Evolutionary conservation across 2,888 invertebrate species (phyloP).

Genomic region (Blastobasis lacticolella): DNA sequence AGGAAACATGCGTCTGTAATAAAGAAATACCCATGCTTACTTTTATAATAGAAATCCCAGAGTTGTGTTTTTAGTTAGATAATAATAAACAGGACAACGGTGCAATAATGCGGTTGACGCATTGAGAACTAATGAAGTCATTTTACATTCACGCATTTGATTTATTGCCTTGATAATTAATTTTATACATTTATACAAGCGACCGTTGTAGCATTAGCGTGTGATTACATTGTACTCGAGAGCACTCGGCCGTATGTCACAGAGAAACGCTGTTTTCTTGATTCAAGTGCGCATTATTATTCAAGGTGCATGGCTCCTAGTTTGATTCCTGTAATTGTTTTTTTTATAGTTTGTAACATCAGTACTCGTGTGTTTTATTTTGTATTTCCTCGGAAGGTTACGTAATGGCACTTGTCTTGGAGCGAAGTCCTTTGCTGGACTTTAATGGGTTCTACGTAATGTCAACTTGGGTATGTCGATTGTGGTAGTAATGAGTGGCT

Average conservation of each 20-base stretch:
- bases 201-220: too few species aligned
- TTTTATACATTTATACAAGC: too few species aligned
- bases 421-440: slow-evolving; percentile 25
- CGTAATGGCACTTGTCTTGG: slow-evolving; percentile 18
- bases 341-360: slow-evolving; percentile 10
- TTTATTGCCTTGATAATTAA: too few species aligned
- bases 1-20: too few species aligned
- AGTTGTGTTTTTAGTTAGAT: too few species aligned
- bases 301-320: slow-evolving; percentile 19
- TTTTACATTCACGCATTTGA: too few species aligned
- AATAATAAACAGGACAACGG: too few species aligned
- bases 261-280: background rate
- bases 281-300: slow-evolving; percentile 18
- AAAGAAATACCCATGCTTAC: background rate
- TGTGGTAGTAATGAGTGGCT: slow-evolving; percentile 40
- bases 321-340: slow-evolving; percentile 14
- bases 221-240: too few species aligned
- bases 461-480: slow-evolving; percentile 32
- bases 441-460: slow-evolving; percentile 25
- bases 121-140: too few species aligned
- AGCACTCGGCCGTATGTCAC: too few species aligned
- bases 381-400: slow-evolving; percentile 10
- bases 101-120: too few species aligned
- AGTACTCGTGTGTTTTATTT: slow-evolving; percentile 7
- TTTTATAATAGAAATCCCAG: too few species aligned